Conservation (phyloP, 1,140 invertebrate genomes). For the Sycophila sp. region DNA sequence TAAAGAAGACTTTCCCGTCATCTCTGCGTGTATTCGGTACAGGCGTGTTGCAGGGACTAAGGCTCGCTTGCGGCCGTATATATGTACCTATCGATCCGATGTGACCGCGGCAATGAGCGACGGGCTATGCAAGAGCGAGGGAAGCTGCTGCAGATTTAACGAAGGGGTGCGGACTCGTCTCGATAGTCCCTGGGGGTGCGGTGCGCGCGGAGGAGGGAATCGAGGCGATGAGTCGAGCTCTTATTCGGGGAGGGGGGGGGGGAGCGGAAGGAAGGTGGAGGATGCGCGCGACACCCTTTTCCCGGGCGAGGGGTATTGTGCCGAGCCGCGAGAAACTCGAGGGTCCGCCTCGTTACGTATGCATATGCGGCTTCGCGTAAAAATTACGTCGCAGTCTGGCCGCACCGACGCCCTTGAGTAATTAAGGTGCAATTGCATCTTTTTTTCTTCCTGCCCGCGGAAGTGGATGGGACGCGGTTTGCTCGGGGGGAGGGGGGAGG, state of each 20-base stretch:
- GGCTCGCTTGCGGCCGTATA: no score
- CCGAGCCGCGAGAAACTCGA: no score
- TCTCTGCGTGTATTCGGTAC: no score
- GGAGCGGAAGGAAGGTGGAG: no score
- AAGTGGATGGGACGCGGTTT: no score
- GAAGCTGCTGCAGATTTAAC: constrained; percentile 30
- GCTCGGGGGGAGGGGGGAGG: not conserved
- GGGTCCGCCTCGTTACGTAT: no score
- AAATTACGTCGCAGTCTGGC: constrained; percentile 1
- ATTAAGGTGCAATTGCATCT: constrained; percentile 23
- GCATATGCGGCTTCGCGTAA: not conserved
- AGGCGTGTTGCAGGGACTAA: no score
- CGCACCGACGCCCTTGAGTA: not conserved
- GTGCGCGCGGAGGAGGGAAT: not conserved
- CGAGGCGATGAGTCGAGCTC: constrained; percentile 14
- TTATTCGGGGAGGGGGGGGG: no score
- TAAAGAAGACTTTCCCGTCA: not conserved
- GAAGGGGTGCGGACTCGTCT: not conserved
- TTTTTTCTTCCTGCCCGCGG: no score
- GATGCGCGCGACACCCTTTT: no score
- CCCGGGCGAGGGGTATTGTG: no score
- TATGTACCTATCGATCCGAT: constrained; percentile 25
- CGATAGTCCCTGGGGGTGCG: constrained; percentile 2
- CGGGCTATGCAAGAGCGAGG: constrained; percentile 1
- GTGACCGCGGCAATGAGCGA: not conserved